Conservation (phyloP, 2,797 vertebrate species). For the Falco berigora region DNA sequence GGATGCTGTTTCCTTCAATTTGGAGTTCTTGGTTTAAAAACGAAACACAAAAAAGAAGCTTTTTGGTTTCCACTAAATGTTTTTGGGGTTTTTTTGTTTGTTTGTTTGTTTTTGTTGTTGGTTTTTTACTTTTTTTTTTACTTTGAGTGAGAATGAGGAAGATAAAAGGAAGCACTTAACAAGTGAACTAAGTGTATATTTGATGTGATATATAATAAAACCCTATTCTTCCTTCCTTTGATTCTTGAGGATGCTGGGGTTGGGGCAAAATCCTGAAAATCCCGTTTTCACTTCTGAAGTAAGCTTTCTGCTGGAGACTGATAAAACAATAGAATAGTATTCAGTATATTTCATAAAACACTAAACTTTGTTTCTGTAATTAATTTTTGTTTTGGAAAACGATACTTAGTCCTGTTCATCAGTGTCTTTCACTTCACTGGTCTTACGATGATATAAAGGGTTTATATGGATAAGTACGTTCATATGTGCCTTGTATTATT, state of each 20-base stretch:
- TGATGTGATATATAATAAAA: not conserved
- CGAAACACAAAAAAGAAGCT: not conserved
- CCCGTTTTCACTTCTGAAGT: not conserved
- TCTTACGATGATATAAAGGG: not conserved
- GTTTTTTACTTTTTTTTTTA: not conserved
- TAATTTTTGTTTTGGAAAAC: not conserved
- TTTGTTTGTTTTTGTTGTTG: no score
- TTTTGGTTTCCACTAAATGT: not conserved
- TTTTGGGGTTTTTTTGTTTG: no score
- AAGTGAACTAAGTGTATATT: not conserved
- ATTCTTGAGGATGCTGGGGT: not conserved
- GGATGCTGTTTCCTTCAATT: not conserved
- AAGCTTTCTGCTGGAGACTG: not conserved
- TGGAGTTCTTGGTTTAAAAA: not conserved
- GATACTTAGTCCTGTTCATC: not conserved
- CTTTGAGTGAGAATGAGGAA: not conserved
- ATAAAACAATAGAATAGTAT: not conserved
- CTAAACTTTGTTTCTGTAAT: not conserved
- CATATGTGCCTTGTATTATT: not conserved
- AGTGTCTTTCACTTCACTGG: not conserved
- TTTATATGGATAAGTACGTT: not conserved
- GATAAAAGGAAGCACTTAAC: not conserved
- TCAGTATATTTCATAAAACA: not conserved
- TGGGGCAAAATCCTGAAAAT: not conserved
- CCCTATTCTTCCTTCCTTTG: not conserved